Evolutionary conservation across 2,888 invertebrate genomes (phyloP), one percentile per base, ranked within the genome.

Genomic region (Eristalis intricaria): DNA sequence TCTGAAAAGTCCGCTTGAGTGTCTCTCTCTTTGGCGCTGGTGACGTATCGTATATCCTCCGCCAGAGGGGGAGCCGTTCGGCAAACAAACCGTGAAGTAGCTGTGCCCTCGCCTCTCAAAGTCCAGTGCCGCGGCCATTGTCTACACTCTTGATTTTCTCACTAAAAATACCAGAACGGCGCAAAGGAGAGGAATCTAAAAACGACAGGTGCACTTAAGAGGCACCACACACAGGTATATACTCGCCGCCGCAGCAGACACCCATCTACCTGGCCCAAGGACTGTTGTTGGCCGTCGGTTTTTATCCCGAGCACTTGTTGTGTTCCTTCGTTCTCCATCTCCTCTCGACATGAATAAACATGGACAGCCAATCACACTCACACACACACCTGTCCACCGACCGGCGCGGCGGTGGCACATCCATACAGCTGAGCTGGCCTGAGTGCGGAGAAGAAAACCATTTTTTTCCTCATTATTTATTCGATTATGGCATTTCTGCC

Each of bases 161-260:
- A 75, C 40, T 61, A 26, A 69, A 74, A 70, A 78, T 71, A 79
- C 60, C 79, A 77, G 40, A 43, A 66, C 82, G 56, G 76, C 80
- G 68, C 74, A 78, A 73, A 50, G 68, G n/a, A 86, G 82, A 78
- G 40, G 77, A 74, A 86, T 78, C 70, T 69, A 73, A 82, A 85
- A 86, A 74, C 85, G 85, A 86, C 85, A 86, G 85, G 85, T 86
- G 85, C 85, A 86, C 77, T 77, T 78, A 61, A 71, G 81, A 64
- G 38, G 7, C 50, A 50, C 50, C 50, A 82, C 77, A 77, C 58
- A 5, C 82, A 56, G 73, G 58, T 50, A 73, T 50, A 73, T 35
- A 40, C 43, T 13, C 63, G 26, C 58, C 35, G 38, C 15, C 43
- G 43, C 43, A n/a, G 19, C 50, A 50, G 50, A 50, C 22, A 22